Conservation (phyloP, 2,797 vertebrate species). For the Oreonectes daqikongensis region DNA sequence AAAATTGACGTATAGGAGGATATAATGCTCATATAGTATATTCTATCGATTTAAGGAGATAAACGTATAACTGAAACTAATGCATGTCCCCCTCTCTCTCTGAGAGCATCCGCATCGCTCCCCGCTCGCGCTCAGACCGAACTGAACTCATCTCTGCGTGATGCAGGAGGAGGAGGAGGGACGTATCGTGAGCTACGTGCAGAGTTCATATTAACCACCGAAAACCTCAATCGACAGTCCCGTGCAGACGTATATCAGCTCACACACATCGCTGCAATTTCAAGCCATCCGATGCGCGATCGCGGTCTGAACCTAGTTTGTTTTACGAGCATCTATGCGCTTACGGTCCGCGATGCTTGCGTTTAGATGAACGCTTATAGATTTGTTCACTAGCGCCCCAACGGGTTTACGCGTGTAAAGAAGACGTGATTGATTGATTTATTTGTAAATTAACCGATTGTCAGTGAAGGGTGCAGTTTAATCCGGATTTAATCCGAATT, state of each 20-base stretch:
- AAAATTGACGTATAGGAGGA: not conserved
- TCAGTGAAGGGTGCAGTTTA: not conserved
- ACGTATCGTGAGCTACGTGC: slow-evolving; percentile 69
- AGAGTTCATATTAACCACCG: slow-evolving; percentile 35
- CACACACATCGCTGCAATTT: slow-evolving; percentile 2
- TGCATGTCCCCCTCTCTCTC: slow-evolving; percentile 44
- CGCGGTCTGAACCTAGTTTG: not conserved
- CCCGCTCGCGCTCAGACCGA: slow-evolving; percentile 51
- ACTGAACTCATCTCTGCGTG: slow-evolving; percentile 53
- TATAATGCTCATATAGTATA: not conserved
- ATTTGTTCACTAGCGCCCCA: not conserved
- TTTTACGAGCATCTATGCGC: not conserved
- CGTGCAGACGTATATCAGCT: not conserved
- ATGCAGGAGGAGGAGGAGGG: slow-evolving; percentile 64
- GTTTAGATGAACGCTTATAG: slow-evolving; percentile 5
- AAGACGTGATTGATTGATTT: not conserved
- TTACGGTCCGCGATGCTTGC: slow-evolving; percentile 14
- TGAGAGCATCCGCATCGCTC: slow-evolving; percentile 26
- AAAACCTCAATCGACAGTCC: slow-evolving; percentile 15
- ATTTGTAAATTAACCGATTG: not conserved
- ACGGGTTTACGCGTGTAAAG: not conserved
- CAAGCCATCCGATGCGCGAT: not conserved
- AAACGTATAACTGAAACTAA: slow-evolving; percentile 5
- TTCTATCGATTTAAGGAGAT: not conserved
- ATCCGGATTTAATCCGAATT: slow-evolving; percentile 2